Evolutionary conservation across 2,797 vertebrate species (phyloP).

Genomic region (Botia kubotai): DNA sequence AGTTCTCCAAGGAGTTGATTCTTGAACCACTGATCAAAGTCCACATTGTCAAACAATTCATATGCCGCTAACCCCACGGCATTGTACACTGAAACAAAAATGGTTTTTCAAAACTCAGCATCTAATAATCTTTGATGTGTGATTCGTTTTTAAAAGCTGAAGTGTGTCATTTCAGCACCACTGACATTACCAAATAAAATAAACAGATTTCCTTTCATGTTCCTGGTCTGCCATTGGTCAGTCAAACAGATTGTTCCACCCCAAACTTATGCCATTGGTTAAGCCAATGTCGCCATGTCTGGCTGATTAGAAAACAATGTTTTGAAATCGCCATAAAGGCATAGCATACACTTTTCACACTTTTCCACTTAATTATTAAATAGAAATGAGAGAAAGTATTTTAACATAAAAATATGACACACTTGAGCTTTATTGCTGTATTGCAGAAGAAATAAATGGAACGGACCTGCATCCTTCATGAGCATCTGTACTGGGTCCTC

Average conservation of each 20-base stretch:
- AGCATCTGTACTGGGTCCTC: slow-evolving; percentile 88
- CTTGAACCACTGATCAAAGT: slow-evolving; percentile 99
- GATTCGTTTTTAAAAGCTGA: neutral
- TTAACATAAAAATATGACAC: neutral
- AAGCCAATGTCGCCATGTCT: neutral
- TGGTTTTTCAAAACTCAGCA: neutral
- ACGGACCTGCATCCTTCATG: slow-evolving; percentile 95
- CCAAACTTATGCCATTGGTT: neutral
- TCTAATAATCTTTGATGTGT: neutral
- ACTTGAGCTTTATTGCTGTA: neutral
- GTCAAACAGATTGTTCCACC: neutral
- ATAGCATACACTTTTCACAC: no score
- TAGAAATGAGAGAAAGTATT: neutral
- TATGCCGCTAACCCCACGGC: slow-evolving; percentile 94
- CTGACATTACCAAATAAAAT: neutral
- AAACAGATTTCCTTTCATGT: no score
- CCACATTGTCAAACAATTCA: slow-evolving; percentile 96
- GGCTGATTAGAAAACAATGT: no score
- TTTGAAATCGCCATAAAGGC: no score
- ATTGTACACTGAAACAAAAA: slow-evolving; percentile 88
- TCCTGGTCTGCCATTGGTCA: neutral
- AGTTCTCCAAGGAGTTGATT: slow-evolving; percentile 93
- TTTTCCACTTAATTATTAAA: no score
- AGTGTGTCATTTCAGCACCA: neutral
- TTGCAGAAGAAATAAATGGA: neutral